phyloP scores from a whole-genome alignment of 1,140 invertebrate genomes.

The Halesus radiatus region DNA sequence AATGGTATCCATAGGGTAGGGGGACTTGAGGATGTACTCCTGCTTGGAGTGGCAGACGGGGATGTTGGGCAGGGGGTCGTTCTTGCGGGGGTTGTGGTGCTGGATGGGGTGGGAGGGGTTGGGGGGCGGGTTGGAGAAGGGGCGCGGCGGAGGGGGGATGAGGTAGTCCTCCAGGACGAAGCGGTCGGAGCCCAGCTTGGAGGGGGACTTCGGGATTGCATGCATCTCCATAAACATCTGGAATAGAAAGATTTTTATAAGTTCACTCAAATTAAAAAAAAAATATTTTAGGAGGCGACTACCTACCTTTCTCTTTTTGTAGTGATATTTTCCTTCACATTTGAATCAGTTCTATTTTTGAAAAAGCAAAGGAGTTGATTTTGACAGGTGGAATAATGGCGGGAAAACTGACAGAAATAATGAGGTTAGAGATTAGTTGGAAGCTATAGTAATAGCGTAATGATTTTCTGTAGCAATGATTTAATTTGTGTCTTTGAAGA shows the following conservation, averaged over 20 bases:
- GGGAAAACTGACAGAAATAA: no score
- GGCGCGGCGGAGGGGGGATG: constrained; percentile 72
- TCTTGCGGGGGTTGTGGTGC: not conserved
- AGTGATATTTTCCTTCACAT: no score
- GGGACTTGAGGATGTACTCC: constrained; percentile 44
- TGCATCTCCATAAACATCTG: constrained; percentile 52
- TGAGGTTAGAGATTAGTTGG: no score
- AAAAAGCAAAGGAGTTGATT: no score
- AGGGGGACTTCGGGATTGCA: constrained; percentile 19
- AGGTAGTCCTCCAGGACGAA: constrained; percentile 71
- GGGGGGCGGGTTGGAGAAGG: constrained; percentile 52
- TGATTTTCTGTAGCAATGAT: no score
- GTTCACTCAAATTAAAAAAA: no score
- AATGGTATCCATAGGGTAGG: constrained; percentile 55
- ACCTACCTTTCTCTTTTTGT: no score
- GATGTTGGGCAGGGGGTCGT: constrained; percentile 32
- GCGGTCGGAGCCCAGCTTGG: constrained; percentile 59
- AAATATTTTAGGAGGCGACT: no score
- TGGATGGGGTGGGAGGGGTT: not conserved
- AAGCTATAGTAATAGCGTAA: no score
- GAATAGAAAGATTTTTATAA: constrained; percentile 3
- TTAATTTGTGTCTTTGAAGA: no score
- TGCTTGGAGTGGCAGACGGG: constrained; percentile 41
- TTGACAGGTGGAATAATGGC: no score
- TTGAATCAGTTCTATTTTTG: no score